Evolutionary conservation across 1,140 invertebrate genomes (phyloP).

Genomic region (Brachystomella parvula): DNA sequence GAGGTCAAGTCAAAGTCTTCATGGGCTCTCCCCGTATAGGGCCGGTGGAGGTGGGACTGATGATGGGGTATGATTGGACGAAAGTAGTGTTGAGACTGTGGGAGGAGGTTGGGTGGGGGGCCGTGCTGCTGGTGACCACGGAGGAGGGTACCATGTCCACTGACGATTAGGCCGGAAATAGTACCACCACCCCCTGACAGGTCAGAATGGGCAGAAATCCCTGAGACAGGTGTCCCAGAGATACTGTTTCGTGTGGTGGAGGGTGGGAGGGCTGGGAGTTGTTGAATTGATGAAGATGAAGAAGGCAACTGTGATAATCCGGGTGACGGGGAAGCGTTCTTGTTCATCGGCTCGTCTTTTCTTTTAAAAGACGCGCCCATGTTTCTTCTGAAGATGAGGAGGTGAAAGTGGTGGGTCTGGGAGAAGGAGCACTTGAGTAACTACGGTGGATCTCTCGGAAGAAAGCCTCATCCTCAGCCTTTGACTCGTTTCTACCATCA

Average conservation of each 20-base stretch:
- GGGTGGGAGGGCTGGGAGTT: background rate
- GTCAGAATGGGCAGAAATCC: background rate
- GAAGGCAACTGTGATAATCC: conserved; percentile 29
- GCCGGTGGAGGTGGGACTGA: conserved; percentile 19
- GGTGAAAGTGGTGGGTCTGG: background rate
- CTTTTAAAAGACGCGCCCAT: conserved; percentile 29
- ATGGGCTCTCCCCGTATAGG: conserved; percentile 11
- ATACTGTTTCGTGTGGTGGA: background rate
- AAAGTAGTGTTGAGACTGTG: conserved; percentile 28
- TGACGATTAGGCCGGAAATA: background rate
- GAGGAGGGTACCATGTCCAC: conserved; percentile 5
- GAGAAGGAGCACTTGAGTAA: background rate
- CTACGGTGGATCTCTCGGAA: background rate
- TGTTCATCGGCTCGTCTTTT: conserved; percentile 35
- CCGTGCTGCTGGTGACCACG: conserved; percentile 9
- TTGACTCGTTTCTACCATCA: background rate
- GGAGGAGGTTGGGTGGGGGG: conserved; percentile 12
- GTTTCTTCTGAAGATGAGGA: background rate
- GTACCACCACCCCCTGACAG: background rate
- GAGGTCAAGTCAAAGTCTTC: conserved; percentile 28
- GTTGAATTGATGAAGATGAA: conserved; percentile 5
- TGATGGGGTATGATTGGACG: conserved; percentile 27
- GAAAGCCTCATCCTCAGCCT: background rate
- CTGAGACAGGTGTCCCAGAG: background rate
- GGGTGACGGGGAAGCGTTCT: conserved; percentile 25